Evolutionary conservation across 2,888 invertebrate genomes (phyloP), one percentile per base, ranked within the genome.

Genomic region (Ophion ventricosus): DNA sequence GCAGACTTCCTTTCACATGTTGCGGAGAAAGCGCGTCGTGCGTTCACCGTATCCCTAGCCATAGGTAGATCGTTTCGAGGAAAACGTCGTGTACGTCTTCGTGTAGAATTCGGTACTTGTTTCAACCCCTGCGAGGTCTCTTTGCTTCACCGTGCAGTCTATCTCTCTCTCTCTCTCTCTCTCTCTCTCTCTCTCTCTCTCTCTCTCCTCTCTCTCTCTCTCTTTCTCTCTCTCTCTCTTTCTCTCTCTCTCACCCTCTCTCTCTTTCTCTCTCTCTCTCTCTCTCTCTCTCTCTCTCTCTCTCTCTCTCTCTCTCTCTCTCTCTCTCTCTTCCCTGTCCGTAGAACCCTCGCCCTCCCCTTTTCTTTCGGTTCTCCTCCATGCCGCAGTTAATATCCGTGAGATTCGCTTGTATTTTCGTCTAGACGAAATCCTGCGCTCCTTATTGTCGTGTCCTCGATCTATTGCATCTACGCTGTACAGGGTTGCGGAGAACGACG

Each of bases 61-160:
- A 26, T 29, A 54, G 56, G 56, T 11, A 54, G 29, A 59, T 59
- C 17, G 17, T 57, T 57, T 72, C 49, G 20, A 29, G 70, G 70
- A 20, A 70, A 70, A 70, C 11, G 10, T 70, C 26, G 10, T 70
- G 56, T 70, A 70, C 20, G 26, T 54, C 54, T 17, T 49, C 49
- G 29, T 70, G 56, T 70, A 54, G 54, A 70, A 70, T 70, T 70
- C 3, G 56, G 35, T n/a, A 35, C 35, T 40, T 72, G 59, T 72
- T 72, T 59, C 40, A 59, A 59, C 57, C 40, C 57, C 20, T n/a
- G 20, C 17, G 57, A 57, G 57, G 20, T 57, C 49, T 14, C 49
- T 49, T 61, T 25, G 25, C 59, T 11, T 8, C 25, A 20, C 57
- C 10, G 1, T 61, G 1, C 25, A 14, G 11, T 14, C 61, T 49